These are phyloP conservation scores for Pangasianodon gigas DNA, from an alignment of 2,113 vertebrate species.

Conservation along the genomic window DNA sequence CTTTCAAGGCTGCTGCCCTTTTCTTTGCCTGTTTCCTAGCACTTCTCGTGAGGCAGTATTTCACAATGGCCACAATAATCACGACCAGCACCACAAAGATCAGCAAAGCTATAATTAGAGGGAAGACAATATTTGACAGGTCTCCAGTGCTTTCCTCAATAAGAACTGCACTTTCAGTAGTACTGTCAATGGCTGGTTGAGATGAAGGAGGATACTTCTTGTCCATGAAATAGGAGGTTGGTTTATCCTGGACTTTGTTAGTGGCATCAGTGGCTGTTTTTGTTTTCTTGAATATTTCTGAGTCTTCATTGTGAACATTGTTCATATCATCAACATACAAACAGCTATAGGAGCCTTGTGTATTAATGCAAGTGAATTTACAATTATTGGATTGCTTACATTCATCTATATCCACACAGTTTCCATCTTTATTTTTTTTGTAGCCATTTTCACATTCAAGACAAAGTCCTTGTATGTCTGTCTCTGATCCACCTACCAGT, in stretches of 20 bases:
- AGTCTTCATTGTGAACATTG: conserved; percentile 1
- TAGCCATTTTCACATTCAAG: conserved; percentile 53
- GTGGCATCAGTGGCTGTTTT: background rate
- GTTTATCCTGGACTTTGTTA: background rate
- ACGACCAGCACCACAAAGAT: conserved; percentile 59
- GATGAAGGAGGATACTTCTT: background rate
- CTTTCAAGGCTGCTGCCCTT: conserved; percentile 46
- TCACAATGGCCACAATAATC: conserved; percentile 59
- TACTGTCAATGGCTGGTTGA: background rate
- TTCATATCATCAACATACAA: conserved; percentile 23
- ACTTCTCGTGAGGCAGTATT: conserved; percentile 62
- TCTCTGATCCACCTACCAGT: background rate
- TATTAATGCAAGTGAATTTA: conserved; percentile 57
- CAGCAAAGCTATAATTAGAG: conserved; percentile 58
- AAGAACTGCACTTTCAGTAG: fast-evolving
- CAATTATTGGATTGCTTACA: conserved; percentile 55
- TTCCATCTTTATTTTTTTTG: conserved; percentile 25
- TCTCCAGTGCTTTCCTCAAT: background rate
- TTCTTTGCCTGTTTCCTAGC: conserved; percentile 43
- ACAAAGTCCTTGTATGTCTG: conserved; percentile 52
- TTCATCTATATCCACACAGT: conserved; percentile 64
- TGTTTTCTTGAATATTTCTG: conserved; percentile 24
- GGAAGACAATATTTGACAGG: conserved; percentile 52
- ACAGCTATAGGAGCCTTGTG: conserved; percentile 61
- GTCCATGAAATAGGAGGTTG: background rate